These are phyloP conservation scores for Smutsia temminckii DNA, from an alignment of 2,797 vertebrate species.

Conservation along the genomic window DNA sequence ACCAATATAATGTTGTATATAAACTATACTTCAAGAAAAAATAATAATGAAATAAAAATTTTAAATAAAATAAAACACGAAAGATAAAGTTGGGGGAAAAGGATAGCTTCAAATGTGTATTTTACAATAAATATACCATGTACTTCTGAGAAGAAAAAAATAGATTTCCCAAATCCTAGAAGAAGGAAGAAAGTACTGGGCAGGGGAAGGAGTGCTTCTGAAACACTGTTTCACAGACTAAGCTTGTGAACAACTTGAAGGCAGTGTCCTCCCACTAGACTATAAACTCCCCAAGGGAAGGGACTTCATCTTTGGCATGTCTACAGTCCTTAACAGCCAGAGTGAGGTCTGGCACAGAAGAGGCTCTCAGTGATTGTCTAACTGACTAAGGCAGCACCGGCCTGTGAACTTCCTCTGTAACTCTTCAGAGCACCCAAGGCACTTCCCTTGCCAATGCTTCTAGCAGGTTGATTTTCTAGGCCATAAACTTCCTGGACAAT, in stretches of 20 bases:
- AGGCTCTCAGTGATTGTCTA: not conserved
- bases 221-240: constrained; percentile 9
- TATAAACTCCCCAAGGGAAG: not conserved
- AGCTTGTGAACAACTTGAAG: not conserved
- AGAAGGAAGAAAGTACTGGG: not conserved
- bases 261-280: not conserved
- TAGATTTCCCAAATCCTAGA: not conserved
- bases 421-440: not conserved
- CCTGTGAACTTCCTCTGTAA: not conserved
- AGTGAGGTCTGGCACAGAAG: not conserved
- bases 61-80: not conserved
- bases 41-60: too few relatives aligned
- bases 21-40: too few relatives aligned
- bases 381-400: not conserved
- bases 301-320: not conserved
- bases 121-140: constrained; percentile 67
- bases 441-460: not conserved
- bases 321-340: not conserved
- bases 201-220: not conserved
- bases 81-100: not conserved
- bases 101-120: constrained; percentile 32
- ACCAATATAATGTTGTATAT: too few relatives aligned
- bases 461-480: constrained; percentile 29
- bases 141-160: constrained; percentile 66
- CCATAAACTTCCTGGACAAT: constrained; percentile 32